Percentiles rank a stretch among this genome's conserved stretches.
Evolutionary conservation across 2,888 invertebrate species (phyloP).

Genomic region (Eilema caniola): DNA sequence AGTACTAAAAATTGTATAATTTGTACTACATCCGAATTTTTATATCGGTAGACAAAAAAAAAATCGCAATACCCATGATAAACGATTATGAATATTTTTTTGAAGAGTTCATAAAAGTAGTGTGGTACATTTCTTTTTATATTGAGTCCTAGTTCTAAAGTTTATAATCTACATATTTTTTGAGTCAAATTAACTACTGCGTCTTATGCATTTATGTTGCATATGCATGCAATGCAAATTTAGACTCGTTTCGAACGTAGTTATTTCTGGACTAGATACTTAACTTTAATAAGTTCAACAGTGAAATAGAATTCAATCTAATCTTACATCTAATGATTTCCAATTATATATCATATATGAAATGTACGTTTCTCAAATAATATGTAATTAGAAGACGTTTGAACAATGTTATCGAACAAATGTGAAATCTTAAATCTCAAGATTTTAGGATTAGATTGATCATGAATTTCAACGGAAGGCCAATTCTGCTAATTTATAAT

Average conservation of each 20-base stretch:
- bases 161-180: not conserved
- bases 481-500: too few species aligned
- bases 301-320: slow-evolving; percentile 2
- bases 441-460: slow-evolving; percentile 5
- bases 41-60: not conserved
- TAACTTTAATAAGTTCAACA: slow-evolving; percentile 23
- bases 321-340: not conserved
- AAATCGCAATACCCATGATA: not conserved
- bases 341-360: not conserved
- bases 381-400: not conserved
- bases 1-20: not conserved
- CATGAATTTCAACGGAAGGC: slow-evolving; percentile 24
- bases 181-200: slow-evolving; percentile 16
- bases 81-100: not conserved
- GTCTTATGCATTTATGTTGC: slow-evolving; percentile 16
- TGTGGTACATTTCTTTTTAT: not conserved
- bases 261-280: slow-evolving; percentile 35
- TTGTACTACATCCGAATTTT: not conserved
- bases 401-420: not conserved
- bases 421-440: slow-evolving; percentile 1
- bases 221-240: slow-evolving; percentile 13
- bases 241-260: slow-evolving; percentile 16
- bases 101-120: not conserved
- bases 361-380: not conserved
- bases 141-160: not conserved